Evolutionary conservation across 2,797 vertebrate genomes (phyloP).

Genomic region (Notoglanidium macrostoma): DNA sequence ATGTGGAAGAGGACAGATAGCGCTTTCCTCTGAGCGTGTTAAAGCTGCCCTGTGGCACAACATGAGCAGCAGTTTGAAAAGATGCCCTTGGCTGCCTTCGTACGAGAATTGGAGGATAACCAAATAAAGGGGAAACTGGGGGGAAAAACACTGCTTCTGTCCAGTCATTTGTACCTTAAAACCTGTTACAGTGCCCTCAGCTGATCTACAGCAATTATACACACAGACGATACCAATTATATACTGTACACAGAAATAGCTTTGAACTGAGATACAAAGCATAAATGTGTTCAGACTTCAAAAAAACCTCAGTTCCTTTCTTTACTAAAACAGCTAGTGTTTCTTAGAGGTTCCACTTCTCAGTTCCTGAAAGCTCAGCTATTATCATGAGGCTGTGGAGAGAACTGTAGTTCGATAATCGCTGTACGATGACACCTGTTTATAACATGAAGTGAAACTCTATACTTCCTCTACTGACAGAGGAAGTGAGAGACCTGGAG

Average conservation of each 20-base stretch:
- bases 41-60: background rate
- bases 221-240: no score
- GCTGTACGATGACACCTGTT: background rate
- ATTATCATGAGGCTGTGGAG: background rate
- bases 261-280: background rate
- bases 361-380: background rate
- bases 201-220: background rate
- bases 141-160: background rate
- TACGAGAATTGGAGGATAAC: background rate
- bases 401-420: background rate
- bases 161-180: background rate
- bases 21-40: background rate
- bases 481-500: slow-evolving; percentile 19
- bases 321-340: background rate
- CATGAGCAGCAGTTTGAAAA: background rate
- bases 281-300: no score
- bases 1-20: background rate
- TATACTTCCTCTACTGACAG: background rate
- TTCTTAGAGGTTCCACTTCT: slow-evolving; percentile 12
- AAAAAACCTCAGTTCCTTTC: background rate
- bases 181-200: background rate
- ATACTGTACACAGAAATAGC: background rate
- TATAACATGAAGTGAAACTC: slow-evolving; percentile 27
- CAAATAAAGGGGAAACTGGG: background rate
- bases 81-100: background rate